A percentile compares a stretch with the other conserved stretches of the same genome.
Conservation (phyloP, 2,113 vertebrate genomes). For the Xiphophorus hellerii region DNA sequence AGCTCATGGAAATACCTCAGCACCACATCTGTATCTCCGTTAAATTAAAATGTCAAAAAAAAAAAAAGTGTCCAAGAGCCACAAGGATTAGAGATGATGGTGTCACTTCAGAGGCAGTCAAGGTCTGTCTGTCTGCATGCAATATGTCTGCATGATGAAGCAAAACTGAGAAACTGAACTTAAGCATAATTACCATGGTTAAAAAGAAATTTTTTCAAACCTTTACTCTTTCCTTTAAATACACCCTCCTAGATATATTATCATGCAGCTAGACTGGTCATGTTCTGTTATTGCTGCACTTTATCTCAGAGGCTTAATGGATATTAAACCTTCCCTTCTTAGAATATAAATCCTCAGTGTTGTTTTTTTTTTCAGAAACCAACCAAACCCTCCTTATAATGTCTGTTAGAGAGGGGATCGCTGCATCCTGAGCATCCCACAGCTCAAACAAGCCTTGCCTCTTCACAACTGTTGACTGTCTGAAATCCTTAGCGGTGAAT, state of each 20-base stretch:
- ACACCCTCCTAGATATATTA: not conserved
- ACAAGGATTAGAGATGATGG: not conserved
- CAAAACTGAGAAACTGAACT: not conserved
- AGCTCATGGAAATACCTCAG: not conserved
- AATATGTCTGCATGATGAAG: not conserved
- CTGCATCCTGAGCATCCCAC: not conserved
- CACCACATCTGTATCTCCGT: not conserved
- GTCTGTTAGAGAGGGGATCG: not conserved
- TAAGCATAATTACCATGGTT: not conserved
- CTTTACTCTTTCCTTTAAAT: not conserved
- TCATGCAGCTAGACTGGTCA: not conserved
- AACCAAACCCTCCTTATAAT: not conserved
- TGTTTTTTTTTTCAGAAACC: not conserved
- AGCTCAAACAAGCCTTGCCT: not conserved
- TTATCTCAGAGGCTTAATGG: not conserved
- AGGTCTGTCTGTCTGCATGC: not conserved
- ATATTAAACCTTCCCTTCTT: not conserved
- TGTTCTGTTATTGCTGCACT: not conserved
- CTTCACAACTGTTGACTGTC: not conserved
- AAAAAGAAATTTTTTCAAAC: not conserved
- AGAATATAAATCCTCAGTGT: not conserved
- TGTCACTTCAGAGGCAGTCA: not conserved
- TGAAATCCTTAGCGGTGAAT: not conserved
- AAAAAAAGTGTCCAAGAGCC: not conserved
- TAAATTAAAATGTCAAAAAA: constrained; percentile 1